A percentile compares a stretch with the other conserved stretches of the same genome.
These are phyloP conservation scores for Sarcophilus harrisii DNA, from an alignment of 2,797 vertebrate genomes.

Conservation along the genomic window DNA sequence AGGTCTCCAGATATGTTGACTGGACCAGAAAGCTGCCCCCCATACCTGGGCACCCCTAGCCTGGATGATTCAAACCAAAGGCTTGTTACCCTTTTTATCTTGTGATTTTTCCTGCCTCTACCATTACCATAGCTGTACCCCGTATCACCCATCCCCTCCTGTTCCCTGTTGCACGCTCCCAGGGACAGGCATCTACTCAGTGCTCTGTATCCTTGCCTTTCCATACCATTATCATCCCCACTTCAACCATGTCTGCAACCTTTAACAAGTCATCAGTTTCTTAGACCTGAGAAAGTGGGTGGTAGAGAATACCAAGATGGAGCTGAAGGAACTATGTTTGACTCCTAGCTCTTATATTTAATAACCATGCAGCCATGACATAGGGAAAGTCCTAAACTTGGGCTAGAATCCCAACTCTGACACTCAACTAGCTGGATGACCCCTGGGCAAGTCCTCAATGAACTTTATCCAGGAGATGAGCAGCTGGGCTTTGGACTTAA, in stretches of 20 bases:
- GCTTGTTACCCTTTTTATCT: neutral
- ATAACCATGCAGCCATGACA: neutral
- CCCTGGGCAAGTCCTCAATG: no score
- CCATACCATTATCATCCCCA: neutral
- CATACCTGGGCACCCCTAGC: neutral
- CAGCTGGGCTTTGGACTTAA: neutral
- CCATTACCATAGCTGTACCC: neutral
- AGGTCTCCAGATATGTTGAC: neutral
- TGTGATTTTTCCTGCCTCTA: neutral
- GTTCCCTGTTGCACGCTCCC: neutral
- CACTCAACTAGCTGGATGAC: no score
- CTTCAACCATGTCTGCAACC: neutral
- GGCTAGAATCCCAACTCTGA: neutral
- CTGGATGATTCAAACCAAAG: neutral
- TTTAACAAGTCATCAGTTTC: neutral
- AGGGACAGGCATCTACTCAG: no score
- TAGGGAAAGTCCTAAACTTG: neutral
- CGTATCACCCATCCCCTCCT: neutral
- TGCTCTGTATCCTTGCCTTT: neutral
- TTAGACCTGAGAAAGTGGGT: neutral
- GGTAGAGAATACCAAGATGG: neutral
- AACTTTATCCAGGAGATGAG: neutral
- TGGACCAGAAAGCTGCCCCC: neutral
- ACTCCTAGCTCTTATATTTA: neutral
- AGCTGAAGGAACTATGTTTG: neutral